Evolutionary conservation across 2,113 vertebrate genomes (phyloP).

Genomic region (Brachyistius frenatus): DNA sequence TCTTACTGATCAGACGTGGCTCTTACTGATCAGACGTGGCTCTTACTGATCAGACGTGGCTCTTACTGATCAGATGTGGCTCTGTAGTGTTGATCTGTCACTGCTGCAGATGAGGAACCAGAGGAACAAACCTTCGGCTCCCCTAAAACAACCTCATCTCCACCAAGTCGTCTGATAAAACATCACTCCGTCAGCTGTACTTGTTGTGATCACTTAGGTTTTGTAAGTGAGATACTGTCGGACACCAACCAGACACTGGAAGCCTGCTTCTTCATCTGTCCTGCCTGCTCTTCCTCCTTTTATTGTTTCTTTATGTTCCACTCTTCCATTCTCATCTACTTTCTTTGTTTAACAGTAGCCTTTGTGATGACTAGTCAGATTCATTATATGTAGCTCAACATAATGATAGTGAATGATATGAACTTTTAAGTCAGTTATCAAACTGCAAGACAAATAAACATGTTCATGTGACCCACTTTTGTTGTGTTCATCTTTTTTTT

Average conservation of each 20-base stretch:
- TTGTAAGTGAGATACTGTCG: constrained; percentile 24
- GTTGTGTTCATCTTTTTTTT: constrained; percentile 39
- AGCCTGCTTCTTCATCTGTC: constrained; percentile 5
- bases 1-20: background rate
- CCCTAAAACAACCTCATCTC: constrained; percentile 1
- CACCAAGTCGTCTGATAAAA: background rate
- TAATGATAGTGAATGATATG: constrained; percentile 45
- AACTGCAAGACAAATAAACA: constrained; percentile 69
- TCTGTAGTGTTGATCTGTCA: background rate
- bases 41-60: background rate
- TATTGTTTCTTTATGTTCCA: constrained; percentile 24
- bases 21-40: background rate
- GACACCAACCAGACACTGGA: background rate
- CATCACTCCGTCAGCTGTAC: constrained; percentile 1
- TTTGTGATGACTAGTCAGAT: constrained; percentile 46
- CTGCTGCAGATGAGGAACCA: constrained; percentile 17
- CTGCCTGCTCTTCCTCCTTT: constrained; percentile 20
- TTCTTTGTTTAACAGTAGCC: constrained; percentile 47
- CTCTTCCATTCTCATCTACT: constrained; percentile 40
- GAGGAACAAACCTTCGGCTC: background rate
- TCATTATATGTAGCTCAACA: constrained; percentile 42
- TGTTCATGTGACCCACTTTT: constrained; percentile 48
- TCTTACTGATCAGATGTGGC: background rate
- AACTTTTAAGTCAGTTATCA: constrained; percentile 48
- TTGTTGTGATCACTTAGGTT: constrained; percentile 20